Evolutionary conservation across 2,113 vertebrate species (phyloP).

Genomic region (Pteronura brasiliensis): DNA sequence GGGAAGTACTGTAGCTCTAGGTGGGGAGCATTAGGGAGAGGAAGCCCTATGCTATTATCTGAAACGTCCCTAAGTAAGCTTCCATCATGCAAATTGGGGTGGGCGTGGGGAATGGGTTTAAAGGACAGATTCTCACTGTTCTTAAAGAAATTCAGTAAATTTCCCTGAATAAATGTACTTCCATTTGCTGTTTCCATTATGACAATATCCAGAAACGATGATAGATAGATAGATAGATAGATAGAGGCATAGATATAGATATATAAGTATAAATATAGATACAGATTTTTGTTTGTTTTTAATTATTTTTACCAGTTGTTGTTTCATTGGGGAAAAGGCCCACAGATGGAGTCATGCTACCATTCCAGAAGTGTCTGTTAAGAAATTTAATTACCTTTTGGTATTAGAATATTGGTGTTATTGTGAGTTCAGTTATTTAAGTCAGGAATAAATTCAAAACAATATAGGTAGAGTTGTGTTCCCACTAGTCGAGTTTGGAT

Average conservation of each 20-base stretch:
- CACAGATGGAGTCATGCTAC: no score
- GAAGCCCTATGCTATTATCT: rapidly evolving
- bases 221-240: no score
- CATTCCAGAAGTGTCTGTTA: not conserved
- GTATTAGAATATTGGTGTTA: not conserved
- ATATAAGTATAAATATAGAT: no score
- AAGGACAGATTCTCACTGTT: no score
- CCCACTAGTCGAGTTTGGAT: not conserved
- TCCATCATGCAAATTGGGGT: not conserved
- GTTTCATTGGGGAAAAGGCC: not conserved
- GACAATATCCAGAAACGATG: not conserved
- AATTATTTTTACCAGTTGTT: not conserved
- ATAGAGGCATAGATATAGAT: no score
- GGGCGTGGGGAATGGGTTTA: not conserved
- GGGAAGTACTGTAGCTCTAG: no score
- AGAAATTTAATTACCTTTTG: not conserved
- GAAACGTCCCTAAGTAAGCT: not conserved
- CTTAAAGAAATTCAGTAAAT: not conserved
- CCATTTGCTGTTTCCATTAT: not conserved
- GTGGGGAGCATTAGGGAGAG: not conserved
- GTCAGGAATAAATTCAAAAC: not conserved
- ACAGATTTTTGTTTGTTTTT: not conserved
- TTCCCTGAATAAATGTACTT: not conserved
- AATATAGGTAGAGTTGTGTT: not conserved
- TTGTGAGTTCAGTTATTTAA: not conserved